Conservation (phyloP, 1,140 invertebrate genomes). For the Zophobas atratus region DNA sequence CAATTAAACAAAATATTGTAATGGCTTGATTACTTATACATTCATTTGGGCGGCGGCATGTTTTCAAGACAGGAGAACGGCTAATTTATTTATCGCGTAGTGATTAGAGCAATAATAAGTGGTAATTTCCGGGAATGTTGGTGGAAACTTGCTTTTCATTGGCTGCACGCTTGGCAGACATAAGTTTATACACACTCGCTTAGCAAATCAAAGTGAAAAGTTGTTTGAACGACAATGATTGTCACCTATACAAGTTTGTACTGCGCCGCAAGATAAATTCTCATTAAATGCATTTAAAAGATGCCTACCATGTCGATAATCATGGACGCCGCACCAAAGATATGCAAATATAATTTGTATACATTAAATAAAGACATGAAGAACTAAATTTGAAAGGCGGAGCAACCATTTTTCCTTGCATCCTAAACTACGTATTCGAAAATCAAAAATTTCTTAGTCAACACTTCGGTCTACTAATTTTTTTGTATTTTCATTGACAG, state of each 20-base stretch:
- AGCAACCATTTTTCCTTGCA: no score
- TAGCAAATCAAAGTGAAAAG: conserved; percentile 40
- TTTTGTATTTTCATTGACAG: no score
- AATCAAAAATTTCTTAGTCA: no score
- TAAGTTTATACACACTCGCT: conserved; percentile 13
- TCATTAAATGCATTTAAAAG: conserved; percentile 32
- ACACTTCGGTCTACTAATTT: no score
- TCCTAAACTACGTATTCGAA: background rate
- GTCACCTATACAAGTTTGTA: conserved; percentile 38
- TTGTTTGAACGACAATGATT: conserved; percentile 40
- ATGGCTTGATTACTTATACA: conserved; percentile 29
- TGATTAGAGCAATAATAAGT: conserved; percentile 41
- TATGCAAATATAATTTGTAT: conserved; percentile 32
- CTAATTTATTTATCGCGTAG: conserved; percentile 39
- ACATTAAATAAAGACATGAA: conserved; percentile 17
- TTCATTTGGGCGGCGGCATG: conserved; percentile 27
- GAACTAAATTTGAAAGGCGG: background rate
- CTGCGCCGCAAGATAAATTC: conserved; percentile 33
- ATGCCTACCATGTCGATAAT: conserved; percentile 12
- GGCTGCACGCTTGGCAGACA: conserved; percentile 27
- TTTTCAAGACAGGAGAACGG: conserved; percentile 36
- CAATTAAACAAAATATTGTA: conserved; percentile 40
- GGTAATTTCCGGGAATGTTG: conserved; percentile 41
- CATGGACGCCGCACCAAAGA: conserved; percentile 29
- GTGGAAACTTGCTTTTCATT: conserved; percentile 38